phyloP scores from a whole-genome alignment of 2,888 invertebrate genomes.

The Rhingia campestris region DNA sequence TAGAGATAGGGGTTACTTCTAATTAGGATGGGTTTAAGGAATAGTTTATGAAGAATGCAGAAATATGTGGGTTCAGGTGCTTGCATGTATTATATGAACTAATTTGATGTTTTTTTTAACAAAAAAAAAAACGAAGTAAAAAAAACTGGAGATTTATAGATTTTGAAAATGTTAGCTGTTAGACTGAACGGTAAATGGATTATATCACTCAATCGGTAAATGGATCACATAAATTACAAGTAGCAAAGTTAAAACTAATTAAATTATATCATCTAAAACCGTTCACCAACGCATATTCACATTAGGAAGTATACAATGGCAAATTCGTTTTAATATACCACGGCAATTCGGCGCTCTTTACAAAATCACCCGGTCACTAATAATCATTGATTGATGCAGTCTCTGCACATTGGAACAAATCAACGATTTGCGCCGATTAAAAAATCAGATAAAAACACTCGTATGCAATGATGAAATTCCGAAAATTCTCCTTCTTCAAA shows the following conservation, averaged over 20 bases:
- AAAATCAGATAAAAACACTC: constrained; percentile 62
- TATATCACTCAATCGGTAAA: no score
- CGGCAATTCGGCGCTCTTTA: constrained; percentile 15
- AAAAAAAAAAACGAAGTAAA: no score
- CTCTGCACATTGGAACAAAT: constrained; percentile 36
- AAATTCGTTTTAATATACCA: constrained; percentile 40
- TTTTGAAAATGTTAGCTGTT: no score
- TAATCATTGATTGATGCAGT: constrained; percentile 49
- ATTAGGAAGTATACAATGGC: background rate
- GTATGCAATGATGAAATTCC: constrained; percentile 63
- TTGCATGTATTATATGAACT: background rate
- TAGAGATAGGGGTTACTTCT: constrained; percentile 25
- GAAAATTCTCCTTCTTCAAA: constrained; percentile 55
- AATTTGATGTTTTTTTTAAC: no score
- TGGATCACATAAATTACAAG: no score
- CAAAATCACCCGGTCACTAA: constrained; percentile 11
- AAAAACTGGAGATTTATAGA: no score
- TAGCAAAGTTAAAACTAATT: no score
- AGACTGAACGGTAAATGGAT: no score
- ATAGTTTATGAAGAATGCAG: background rate
- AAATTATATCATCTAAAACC: no score
- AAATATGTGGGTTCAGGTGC: constrained; percentile 39
- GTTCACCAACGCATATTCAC: no score
- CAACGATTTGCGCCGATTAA: constrained; percentile 41
- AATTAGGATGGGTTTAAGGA: constrained; percentile 1